Base-by-base conservation (phyloP, 2,888 invertebrate species). In the Oscheius sp. region DNA sequence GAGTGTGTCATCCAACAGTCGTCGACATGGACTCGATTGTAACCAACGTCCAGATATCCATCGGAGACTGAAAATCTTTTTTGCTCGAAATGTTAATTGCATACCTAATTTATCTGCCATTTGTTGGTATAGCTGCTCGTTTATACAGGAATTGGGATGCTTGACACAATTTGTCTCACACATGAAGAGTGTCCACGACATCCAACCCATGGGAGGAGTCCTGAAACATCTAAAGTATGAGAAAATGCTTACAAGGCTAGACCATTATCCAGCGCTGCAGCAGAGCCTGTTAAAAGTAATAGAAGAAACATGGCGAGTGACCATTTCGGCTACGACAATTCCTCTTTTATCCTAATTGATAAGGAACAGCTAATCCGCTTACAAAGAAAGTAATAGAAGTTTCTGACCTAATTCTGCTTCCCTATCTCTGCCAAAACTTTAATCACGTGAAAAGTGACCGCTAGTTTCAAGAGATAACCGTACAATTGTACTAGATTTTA, bases 1-100 rank as follows among this genome's bases (percentile, higher is more conserved):
- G 74, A 50, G 20, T 50, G 59, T 5, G 73, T 81, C 73, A 81
- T 69, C 86, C 86, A 86, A 51, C 86, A 86, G 71, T 86, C 86
- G 70, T 87, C 86, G 20, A 87, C 81, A 65, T 83, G 82, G 22
- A 86, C 78, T 51, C 68, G 76, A 44, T 75, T 66, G 70, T 86
- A 74, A 5, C 80, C 80, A 28, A 67, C 80, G 5, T 73, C 73
- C 5, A 47, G 61, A 50, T 72, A 80, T 17, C 80, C 80, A 47
- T 80, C 78, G 2, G 49, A 22, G 8, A 54, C 54, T 54, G 6
- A 32, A 54, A 3, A 36, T 36, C 14, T 36, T 36, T 9, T 36
- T 36, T 8, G 14, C 36, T 14, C 8, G 8, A 8, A 36, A 14
- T 9, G 8, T 8, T 14, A 8, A 36, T 36, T 9, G 14, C 8